phyloP scores from a whole-genome alignment of 2,113 vertebrate species.

The Marmota flaviventris region DNA sequence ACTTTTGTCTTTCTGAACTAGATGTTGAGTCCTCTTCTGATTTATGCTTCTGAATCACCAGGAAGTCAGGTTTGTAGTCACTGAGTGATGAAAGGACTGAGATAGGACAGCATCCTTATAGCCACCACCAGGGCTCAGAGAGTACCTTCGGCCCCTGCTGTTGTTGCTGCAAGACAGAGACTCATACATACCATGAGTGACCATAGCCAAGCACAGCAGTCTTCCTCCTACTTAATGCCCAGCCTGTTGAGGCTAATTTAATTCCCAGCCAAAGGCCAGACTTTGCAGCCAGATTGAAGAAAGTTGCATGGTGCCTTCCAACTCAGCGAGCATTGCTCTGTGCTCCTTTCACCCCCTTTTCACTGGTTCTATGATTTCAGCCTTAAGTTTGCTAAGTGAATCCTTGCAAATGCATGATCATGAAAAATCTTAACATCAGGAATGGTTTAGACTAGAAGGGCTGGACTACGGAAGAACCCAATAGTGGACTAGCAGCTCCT shows the following conservation, averaged over 20 bases:
- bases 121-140: neutral
- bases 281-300: neutral
- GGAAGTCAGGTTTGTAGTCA: neutral
- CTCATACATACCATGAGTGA: neutral
- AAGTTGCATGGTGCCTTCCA: neutral
- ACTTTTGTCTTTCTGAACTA: neutral
- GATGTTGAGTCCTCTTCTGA: neutral
- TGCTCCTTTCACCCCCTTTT: neutral
- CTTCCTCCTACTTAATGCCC: neutral
- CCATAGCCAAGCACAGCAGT: neutral
- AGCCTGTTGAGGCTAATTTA: neutral
- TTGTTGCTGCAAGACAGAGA: neutral
- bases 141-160: neutral
- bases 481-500: neutral
- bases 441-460: slow-evolving; percentile 19
- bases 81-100: neutral
- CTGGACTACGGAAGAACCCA: neutral
- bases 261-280: neutral
- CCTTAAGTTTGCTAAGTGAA: neutral
- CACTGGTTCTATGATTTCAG: neutral
- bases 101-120: neutral
- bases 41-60: neutral
- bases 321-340: rapidly evolving
- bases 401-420: neutral
- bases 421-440: neutral